Evolutionary conservation across 30 jellyfish, hydroid and myxozoan species (phyloP), one percentile per base, ranked within the genome.

Genomic region (Nemopilema nomurai): DNA sequence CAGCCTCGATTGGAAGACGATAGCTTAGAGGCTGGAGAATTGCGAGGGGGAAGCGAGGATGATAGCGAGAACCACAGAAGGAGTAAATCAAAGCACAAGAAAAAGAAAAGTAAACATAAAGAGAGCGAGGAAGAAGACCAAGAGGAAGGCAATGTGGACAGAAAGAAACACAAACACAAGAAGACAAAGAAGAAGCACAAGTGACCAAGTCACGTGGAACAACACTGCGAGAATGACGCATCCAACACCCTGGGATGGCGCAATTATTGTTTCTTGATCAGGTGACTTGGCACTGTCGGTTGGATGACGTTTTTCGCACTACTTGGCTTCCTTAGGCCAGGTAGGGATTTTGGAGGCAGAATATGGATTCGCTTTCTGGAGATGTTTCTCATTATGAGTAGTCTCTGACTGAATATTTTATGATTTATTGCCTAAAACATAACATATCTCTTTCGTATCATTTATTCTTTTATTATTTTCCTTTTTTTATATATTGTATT

Each of bases 101-200:
- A 79, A 27, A 63, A 68, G 80, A 6, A 51, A 29, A 41, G 57
- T 13, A 41, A 13, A 13, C 49, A 62, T 16, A 63, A 80, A 8
- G 82, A 63, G 4, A 67, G 50, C 71, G 75, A 62, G 32, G 18
- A 80, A 32, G 51, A 1, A 69, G 71, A 21, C 67, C 50, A 24
- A 28, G 79, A 28, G 0, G 50, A 49, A 22, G 50, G 16, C 18
- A 70, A 51, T 0, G 57, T 71, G 70, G 66, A 29, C 79, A 74
- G 19, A 21, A 84, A 73, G 77, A 84, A 84, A 32, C 93, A 84
- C 84, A 84, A 73, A 29, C 75, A 69, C 82, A 84, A 84, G 71
- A 84, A 84, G 63, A 26, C 84, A 51, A 74, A 84, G 50, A 31
- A 70, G 77, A 84, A 74, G 79, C 66, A 65, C n/a, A 65, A 41